These are phyloP conservation scores for Opisthograptis luteolata DNA, from an alignment of 2,888 invertebrate genomes.

Conservation along the genomic window DNA sequence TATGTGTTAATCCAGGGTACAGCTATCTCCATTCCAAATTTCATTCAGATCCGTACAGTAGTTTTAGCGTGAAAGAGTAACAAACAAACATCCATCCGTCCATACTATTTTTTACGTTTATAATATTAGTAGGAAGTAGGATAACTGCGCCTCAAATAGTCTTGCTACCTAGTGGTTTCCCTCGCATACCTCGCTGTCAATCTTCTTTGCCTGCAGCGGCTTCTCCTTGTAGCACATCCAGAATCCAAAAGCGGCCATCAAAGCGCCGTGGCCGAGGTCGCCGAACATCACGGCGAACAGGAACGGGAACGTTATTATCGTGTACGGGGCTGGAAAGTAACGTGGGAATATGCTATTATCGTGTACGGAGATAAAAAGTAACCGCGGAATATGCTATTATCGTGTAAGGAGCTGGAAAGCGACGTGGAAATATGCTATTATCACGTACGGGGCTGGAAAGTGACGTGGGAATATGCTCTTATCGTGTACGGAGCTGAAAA, in stretches of 20 bases:
- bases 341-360: background rate
- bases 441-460: too few relatives aligned
- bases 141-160: too few relatives aligned
- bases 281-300: constrained; percentile 99
- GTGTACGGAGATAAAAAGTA: background rate
- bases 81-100: too few relatives aligned
- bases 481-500: constrained; percentile 94
- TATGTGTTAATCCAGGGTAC: too few relatives aligned
- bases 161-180: too few relatives aligned
- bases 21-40: too few relatives aligned
- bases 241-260: constrained; percentile 96
- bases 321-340: constrained; percentile 90
- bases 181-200: constrained; percentile 91
- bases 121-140: too few relatives aligned
- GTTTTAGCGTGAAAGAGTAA: too few relatives aligned
- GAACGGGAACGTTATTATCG: constrained; percentile 98
- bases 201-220: constrained; percentile 93
- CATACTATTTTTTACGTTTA: too few relatives aligned
- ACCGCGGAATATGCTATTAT: constrained; percentile 99
- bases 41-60: too few relatives aligned
- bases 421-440: background rate
- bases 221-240: constrained; percentile 99
- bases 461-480: too few relatives aligned
- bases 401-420: constrained; percentile 92
- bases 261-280: constrained; percentile 97